A percentile compares a stretch with the other conserved stretches of the same genome.
Evolutionary conservation across 2,888 invertebrate species (phyloP).

Genomic region (Amblyjoppa fuscipennis): DNA sequence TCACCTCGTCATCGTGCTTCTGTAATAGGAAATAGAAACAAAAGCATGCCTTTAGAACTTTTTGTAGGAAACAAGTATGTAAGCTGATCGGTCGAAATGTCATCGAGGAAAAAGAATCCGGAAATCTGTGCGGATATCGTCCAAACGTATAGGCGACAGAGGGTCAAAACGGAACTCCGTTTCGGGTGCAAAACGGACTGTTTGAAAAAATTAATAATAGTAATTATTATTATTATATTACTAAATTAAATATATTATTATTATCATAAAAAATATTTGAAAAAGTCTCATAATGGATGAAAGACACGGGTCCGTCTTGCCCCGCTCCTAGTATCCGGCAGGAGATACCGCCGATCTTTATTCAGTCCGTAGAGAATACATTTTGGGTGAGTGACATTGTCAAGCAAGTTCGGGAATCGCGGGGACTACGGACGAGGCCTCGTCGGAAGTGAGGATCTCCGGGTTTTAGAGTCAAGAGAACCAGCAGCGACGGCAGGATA

Average conservation of each 20-base stretch:
- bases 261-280: too few species aligned
- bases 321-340: background rate
- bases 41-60: constrained; percentile 1
- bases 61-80: background rate
- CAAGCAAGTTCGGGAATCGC: constrained; percentile 40
- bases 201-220: too few species aligned
- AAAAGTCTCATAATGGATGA: too few species aligned
- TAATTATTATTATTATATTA: too few species aligned
- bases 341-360: constrained; percentile 53
- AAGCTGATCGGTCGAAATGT: background rate
- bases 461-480: constrained; percentile 56
- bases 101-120: background rate
- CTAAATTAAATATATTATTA: too few species aligned
- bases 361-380: background rate
- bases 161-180: too few species aligned
- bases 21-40: constrained; percentile 67
- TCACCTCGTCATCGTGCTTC: constrained; percentile 81
- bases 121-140: background rate
- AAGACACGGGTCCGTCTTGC: too few species aligned
- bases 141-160: background rate
- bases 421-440: constrained; percentile 1
- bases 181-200: too few species aligned
- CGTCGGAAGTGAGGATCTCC: constrained; percentile 48
- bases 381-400: constrained; percentile 49
- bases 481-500: constrained; percentile 47